These are phyloP conservation scores for Lasioglossum malachurum DNA, from an alignment of 2,888 invertebrate genomes.

Conservation along the genomic window DNA sequence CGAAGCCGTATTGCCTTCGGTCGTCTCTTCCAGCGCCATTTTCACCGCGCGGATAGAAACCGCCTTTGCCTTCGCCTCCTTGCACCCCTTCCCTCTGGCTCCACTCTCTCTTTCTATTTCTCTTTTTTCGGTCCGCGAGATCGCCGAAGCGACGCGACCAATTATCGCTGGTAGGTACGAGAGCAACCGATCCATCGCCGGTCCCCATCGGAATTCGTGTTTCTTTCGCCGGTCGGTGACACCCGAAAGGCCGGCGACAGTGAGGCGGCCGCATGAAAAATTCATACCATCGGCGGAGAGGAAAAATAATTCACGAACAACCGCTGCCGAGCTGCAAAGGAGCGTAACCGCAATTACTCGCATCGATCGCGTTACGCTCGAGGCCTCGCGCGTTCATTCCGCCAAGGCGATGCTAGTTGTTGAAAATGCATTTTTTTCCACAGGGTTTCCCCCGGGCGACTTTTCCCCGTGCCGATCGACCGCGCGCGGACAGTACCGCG, in stretches of 20 bases:
- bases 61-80: slow-evolving; percentile 1
- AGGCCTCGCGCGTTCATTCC: background rate
- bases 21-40: slow-evolving; percentile 64
- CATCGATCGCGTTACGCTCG: slow-evolving; percentile 27
- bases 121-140: slow-evolving; percentile 60
- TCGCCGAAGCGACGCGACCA: slow-evolving; percentile 66
- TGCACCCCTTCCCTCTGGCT: background rate
- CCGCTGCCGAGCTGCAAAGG: slow-evolving; percentile 30
- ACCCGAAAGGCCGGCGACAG: background rate
- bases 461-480: background rate
- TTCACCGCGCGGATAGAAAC: slow-evolving; percentile 60
- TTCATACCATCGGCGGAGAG: slow-evolving; percentile 16
- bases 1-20: slow-evolving; percentile 64
- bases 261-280: slow-evolving; percentile 29
- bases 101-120: background rate
- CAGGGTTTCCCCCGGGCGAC: background rate
- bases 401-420: background rate
- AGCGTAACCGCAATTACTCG: slow-evolving; percentile 31
- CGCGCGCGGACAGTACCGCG: slow-evolving; percentile 4
- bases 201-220: slow-evolving; percentile 10
- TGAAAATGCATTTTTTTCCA: background rate
- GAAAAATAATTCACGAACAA: slow-evolving; percentile 19
- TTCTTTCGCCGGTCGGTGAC: background rate
- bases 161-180: slow-evolving; percentile 48
- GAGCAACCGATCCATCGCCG: slow-evolving; percentile 6